Conservation (phyloP, 2,797 vertebrate genomes). For the Stomatorhinus walkeri region DNA sequence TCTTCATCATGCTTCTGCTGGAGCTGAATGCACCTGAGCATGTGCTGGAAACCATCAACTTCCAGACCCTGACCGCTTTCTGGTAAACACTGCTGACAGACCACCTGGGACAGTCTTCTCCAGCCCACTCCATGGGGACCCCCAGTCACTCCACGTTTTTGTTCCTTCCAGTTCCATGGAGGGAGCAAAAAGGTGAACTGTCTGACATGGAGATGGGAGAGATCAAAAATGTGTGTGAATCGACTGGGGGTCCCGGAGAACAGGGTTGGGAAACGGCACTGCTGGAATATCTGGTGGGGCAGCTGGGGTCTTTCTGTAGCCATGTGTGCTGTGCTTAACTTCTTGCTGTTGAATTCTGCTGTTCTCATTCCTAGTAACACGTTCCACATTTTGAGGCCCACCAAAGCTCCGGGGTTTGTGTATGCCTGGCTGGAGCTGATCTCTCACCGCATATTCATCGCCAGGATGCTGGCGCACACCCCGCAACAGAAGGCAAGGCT, state of each 20-base stretch:
- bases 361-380: slow-evolving; percentile 72
- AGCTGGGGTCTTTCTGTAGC: not conserved
- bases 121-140: not conserved
- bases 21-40: slow-evolving; percentile 98
- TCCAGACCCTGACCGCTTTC: slow-evolving; percentile 98
- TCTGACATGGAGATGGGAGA: not conserved
- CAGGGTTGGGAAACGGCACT: not conserved
- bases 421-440: slow-evolving; percentile 98
- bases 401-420: slow-evolving; percentile 97
- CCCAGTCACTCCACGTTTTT: not conserved
- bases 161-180: not conserved
- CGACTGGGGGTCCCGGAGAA: not conserved
- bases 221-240: not conserved
- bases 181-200: not conserved
- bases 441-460: slow-evolving; percentile 98
- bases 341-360: not conserved
- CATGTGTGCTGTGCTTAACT: not conserved
- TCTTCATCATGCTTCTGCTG: slow-evolving; percentile 96
- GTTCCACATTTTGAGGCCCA: slow-evolving; percentile 97
- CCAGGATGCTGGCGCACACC: slow-evolving; percentile 97
- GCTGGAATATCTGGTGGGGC: not conserved
- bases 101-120: not conserved
- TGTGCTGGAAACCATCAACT: slow-evolving; percentile 97
- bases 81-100: slow-evolving; percentile 66
- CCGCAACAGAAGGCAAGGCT: slow-evolving; percentile 94